A percentile compares a stretch with the other conserved stretches of the same genome.
phyloP scores from a whole-genome alignment of 2,113 vertebrate species.

The Toxotes chatareus region DNA sequence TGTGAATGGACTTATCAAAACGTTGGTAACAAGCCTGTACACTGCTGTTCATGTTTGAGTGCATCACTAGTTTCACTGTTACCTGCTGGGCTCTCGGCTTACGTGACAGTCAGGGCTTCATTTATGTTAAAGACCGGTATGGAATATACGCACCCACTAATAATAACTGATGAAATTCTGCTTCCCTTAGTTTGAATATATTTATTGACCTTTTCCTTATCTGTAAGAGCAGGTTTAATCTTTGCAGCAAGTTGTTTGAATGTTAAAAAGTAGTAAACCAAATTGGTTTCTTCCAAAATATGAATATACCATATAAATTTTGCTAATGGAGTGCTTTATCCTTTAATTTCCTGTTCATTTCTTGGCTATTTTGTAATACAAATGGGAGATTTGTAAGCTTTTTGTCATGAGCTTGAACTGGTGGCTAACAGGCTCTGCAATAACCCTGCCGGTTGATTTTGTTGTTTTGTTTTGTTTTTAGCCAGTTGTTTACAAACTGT shows the following conservation, averaged over 20 bases:
- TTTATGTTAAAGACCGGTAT: conserved; percentile 20
- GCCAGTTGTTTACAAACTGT: conserved; percentile 45
- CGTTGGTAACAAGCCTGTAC: conserved; percentile 23
- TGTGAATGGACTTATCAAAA: conserved; percentile 14
- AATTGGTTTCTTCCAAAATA: conserved; percentile 61
- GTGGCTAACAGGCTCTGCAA: conserved; percentile 38
- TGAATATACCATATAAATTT: conserved; percentile 33
- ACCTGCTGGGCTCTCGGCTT: conserved; percentile 7
- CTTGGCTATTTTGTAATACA: conserved; percentile 45
- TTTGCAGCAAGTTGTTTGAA: conserved; percentile 57
- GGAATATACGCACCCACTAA: conserved; percentile 19
- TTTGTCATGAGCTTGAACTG: conserved; percentile 28
- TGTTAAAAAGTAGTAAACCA: conserved; percentile 61
- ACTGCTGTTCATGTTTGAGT: conserved; percentile 29
- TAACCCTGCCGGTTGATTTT: conserved; percentile 19
- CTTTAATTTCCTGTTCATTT: conserved; percentile 31
- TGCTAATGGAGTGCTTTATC: conserved; percentile 27
- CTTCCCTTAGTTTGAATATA: conserved; percentile 30
- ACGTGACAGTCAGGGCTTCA: conserved; percentile 1
- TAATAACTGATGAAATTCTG: conserved; percentile 18
- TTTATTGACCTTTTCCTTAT: conserved; percentile 30
- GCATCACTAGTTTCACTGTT: conserved; percentile 30
- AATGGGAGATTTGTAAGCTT: conserved; percentile 54
- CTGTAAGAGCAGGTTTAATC: conserved; percentile 5
- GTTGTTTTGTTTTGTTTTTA: not conserved